A percentile compares a stretch with the other conserved stretches of the same genome.
phyloP scores from a whole-genome alignment of 2,888 invertebrate species.

The Kryphioiulus occultus region DNA sequence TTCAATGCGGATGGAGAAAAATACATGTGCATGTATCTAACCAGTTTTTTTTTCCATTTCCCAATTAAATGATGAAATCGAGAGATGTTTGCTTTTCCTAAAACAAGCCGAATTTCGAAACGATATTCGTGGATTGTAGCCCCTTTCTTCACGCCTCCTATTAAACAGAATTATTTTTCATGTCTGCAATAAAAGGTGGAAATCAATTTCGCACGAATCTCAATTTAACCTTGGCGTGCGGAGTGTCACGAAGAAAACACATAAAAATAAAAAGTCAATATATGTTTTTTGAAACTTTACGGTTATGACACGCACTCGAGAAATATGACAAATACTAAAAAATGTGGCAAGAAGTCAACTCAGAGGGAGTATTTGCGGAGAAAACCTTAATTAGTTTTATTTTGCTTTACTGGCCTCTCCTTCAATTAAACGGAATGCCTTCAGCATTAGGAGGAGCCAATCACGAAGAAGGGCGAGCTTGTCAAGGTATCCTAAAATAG shows the following conservation, averaged over 20 bases:
- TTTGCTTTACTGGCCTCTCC: neutral
- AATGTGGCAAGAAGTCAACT: conserved; percentile 36
- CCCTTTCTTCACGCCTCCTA: neutral
- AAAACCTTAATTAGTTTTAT: neutral
- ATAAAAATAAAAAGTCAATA: conserved; percentile 44
- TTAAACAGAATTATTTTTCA: conserved; percentile 17
- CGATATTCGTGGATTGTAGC: neutral
- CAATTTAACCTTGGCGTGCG: neutral
- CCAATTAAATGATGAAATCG: neutral
- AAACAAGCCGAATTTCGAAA: neutral
- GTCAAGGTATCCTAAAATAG: neutral
- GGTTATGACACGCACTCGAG: conserved; percentile 42
- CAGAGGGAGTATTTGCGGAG: conserved; percentile 8
- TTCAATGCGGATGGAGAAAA: neutral
- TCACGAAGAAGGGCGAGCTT: neutral
- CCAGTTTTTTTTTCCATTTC: too few species aligned
- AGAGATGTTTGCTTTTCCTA: neutral
- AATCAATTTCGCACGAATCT: conserved; percentile 30
- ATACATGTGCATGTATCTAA: neutral
- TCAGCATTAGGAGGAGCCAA: neutral
- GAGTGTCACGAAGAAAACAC: neutral
- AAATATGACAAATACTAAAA: conserved; percentile 45
- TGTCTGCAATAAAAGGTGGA: conserved; percentile 20
- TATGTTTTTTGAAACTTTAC: conserved; percentile 42
- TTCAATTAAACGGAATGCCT: neutral